Percentiles rank a stretch among this genome's conserved stretches.
These are phyloP conservation scores for Drosophila leontia DNA, from an alignment of 1,140 invertebrate species.

Conservation along the genomic window DNA sequence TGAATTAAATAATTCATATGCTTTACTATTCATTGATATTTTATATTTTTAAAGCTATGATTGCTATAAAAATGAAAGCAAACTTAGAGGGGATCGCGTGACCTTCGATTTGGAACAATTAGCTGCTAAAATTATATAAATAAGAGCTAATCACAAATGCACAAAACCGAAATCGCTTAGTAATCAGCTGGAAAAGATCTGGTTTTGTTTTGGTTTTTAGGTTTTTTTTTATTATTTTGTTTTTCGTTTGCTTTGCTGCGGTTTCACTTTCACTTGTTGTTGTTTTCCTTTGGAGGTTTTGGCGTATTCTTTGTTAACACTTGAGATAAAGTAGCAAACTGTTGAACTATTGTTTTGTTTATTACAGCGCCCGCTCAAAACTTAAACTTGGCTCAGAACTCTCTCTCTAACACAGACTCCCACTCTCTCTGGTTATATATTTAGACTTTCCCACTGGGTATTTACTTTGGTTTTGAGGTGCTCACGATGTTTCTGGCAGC, in stretches of 20 bases:
- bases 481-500: constrained; percentile 68
- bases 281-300: constrained; percentile 9
- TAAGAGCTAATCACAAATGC: constrained; percentile 26
- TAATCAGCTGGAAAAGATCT: constrained; percentile 46
- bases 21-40: neutral
- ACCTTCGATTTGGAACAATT: constrained; percentile 55
- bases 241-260: constrained; percentile 19
- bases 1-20: neutral
- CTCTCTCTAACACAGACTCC: constrained; percentile 26
- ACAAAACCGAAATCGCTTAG: constrained; percentile 22
- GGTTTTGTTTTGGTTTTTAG: constrained; percentile 30
- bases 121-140: constrained; percentile 45
- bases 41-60: neutral
- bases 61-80: neutral
- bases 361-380: constrained; percentile 9
- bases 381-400: constrained; percentile 29
- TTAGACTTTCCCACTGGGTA: constrained; percentile 10
- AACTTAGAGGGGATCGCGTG: constrained; percentile 24
- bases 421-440: constrained; percentile 32
- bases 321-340: constrained; percentile 3
- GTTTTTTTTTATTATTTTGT: constrained; percentile 12
- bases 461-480: constrained; percentile 47
- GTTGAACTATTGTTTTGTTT: constrained; percentile 13
- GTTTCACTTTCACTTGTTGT: constrained; percentile 63
- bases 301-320: constrained; percentile 7